A percentile compares a stretch with the other conserved stretches of the same genome.
Evolutionary conservation across 2,113 vertebrate genomes (phyloP).

Genomic region (Psilopsiagon aymara): DNA sequence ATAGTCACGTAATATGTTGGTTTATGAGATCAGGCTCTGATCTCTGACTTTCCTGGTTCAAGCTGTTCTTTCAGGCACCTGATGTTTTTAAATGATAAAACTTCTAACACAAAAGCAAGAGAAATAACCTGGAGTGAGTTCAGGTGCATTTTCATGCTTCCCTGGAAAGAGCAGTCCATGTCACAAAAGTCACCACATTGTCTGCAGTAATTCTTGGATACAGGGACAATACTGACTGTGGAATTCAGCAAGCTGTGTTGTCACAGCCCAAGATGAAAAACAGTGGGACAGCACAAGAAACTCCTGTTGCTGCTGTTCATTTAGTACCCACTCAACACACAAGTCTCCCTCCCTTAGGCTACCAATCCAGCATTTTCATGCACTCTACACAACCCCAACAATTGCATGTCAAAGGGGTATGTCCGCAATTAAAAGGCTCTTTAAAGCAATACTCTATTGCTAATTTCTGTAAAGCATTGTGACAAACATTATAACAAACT

Average conservation of each 20-base stretch:
- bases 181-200: not conserved
- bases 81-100: conserved; percentile 18
- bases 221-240: not conserved
- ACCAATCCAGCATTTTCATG: not conserved
- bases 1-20: not conserved
- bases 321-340: not conserved
- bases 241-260: not conserved
- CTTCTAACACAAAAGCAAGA: not conserved
- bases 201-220: not conserved
- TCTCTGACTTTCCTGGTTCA: conserved; percentile 4
- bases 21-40: conserved; percentile 9
- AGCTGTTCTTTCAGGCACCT: not conserved
- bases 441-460: not conserved
- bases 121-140: not conserved
- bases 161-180: not conserved
- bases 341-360: not conserved
- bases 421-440: not conserved
- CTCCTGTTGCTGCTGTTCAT: not conserved
- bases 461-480: not conserved
- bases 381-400: not conserved
- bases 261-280: not conserved
- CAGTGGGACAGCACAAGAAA: not conserved
- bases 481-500: not conserved
- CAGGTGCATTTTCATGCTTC: not conserved
- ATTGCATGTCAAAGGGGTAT: not conserved